Percentiles rank a stretch among this genome's conserved stretches.
These are phyloP conservation scores for Panonychus citri DNA, from an alignment of 1,140 invertebrate species.

Conservation along the genomic window DNA sequence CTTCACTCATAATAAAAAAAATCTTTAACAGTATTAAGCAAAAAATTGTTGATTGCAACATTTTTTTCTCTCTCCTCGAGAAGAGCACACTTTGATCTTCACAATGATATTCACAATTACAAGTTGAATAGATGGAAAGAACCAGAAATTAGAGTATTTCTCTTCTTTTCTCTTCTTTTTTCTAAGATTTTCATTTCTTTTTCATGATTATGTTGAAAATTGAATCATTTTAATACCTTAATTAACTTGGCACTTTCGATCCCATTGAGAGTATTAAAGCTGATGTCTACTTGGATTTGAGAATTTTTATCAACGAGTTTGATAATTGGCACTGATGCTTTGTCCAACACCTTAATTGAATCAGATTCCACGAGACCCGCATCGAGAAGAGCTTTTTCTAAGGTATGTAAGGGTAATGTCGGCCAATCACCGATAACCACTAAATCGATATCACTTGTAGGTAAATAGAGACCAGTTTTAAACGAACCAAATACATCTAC, in stretches of 20 bases:
- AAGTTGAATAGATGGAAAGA: too few relatives aligned
- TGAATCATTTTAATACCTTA: constrained; percentile 28
- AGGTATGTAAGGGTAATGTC: constrained; percentile 59
- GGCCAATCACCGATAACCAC: constrained; percentile 89
- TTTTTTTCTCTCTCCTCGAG: too few relatives aligned
- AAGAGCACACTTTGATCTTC: too few relatives aligned
- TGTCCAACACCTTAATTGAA: constrained; percentile 82
- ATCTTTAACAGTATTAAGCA: background rate
- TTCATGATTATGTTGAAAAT: too few relatives aligned
- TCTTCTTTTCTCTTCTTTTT: too few relatives aligned
- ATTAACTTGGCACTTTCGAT: constrained; percentile 86
- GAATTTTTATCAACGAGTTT: constrained; percentile 87
- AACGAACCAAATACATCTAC: constrained; percentile 51
- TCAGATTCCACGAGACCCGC: constrained; percentile 62
- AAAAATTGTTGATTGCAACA: constrained; percentile 1
- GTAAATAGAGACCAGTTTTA: constrained; percentile 76
- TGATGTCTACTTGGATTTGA: constrained; percentile 78
- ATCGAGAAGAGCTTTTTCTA: constrained; percentile 65
- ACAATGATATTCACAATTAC: too few relatives aligned
- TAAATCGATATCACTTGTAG: constrained; percentile 90
- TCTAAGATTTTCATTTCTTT: too few relatives aligned
- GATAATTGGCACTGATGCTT: constrained; percentile 86
- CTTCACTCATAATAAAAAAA: background rate
- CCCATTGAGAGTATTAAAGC: constrained; percentile 90
- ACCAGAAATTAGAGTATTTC: too few relatives aligned